Base-by-base conservation (phyloP, 1,140 invertebrate species). In the Bombus balteatus region DNA sequence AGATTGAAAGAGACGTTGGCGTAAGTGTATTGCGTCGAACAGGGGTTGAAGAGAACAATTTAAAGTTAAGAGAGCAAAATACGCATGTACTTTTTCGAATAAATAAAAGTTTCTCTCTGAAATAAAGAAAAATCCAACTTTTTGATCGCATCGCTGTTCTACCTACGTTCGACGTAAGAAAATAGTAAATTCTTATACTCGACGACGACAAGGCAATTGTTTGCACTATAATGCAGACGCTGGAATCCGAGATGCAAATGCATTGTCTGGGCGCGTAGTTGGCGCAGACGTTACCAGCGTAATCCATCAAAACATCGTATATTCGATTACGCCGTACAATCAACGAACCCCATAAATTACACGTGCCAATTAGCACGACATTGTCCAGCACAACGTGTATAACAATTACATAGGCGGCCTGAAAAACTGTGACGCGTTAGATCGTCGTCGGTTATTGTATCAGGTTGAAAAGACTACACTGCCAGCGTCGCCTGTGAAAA, bases 261-360 rank as follows among this genome's bases (percentile, higher is more conserved):
- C 73, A 75, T 75, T 75, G 66, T 68, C 72, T n/a, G 0, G 10
- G 13, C 57, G 3, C 25, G 37, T 12, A 12, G 12, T 39, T 71
- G 70, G 34, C 37, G 22, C 37, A 71, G 34, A 25, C 41, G 39
- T 34, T 75, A 41, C 73, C 34, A 39, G 12, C 39, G 32, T 53
- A 43, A 75, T 75, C 43, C 73, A 75, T 75, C 73, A 75, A 75
- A 75, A 57, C 73, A 34, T 25, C 73, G 32, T 57, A 12, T 41
- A 53, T 75, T 34, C 41, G 73, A 47, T 34, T 28, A 32, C 13
- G 13, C 47, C 22, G 47, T 53, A 41, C 37, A 72, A 72, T 72
- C 71, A 41, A 18, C 28, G 28, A 41, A 18, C 39, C 72, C 41
- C 72, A 73, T 73, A 73, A 73, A 73, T 73, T 73, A 39, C 39